A percentile compares a stretch with the other conserved stretches of the same genome.
These are phyloP conservation scores for Telenomus remus DNA, from an alignment of 1,140 invertebrate genomes.

Conservation along the genomic window DNA sequence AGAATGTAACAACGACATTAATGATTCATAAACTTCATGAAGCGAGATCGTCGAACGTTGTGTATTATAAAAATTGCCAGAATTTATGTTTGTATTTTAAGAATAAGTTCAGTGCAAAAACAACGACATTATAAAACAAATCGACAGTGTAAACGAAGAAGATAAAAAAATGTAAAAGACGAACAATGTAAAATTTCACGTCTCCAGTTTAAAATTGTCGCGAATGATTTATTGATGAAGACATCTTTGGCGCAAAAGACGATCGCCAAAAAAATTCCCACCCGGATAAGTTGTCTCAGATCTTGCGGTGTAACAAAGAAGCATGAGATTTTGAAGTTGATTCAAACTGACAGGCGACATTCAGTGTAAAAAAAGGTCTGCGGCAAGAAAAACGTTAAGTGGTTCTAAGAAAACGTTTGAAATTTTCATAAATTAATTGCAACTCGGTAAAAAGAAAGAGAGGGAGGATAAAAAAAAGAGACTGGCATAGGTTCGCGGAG, in stretches of 20 bases:
- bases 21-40: conserved; percentile 26
- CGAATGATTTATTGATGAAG: too few species aligned
- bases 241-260: too few species aligned
- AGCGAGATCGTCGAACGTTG: conserved; percentile 12
- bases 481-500: not conserved
- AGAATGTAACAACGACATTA: conserved; percentile 22
- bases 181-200: too few species aligned
- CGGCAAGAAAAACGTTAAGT: conserved; percentile 5
- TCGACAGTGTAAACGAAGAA: too few species aligned
- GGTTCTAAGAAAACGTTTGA: conserved; percentile 10
- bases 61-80: conserved; percentile 6
- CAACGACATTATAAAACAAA: too few species aligned
- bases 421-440: conserved; percentile 6
- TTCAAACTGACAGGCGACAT: not conserved
- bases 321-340: not conserved
- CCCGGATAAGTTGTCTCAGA: too few species aligned
- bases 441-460: conserved; percentile 1
- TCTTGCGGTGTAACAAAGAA: too few species aligned
- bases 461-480: not conserved
- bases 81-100: not conserved
- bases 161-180: too few species aligned
- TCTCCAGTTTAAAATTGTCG: too few species aligned
- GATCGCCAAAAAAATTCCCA: too few species aligned
- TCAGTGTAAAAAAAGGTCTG: conserved; percentile 1
- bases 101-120: too few species aligned